Evolutionary conservation across 2,888 invertebrate genomes (phyloP), one percentile per base, ranked within the genome.

Genomic region (Oscheius onirici): DNA sequence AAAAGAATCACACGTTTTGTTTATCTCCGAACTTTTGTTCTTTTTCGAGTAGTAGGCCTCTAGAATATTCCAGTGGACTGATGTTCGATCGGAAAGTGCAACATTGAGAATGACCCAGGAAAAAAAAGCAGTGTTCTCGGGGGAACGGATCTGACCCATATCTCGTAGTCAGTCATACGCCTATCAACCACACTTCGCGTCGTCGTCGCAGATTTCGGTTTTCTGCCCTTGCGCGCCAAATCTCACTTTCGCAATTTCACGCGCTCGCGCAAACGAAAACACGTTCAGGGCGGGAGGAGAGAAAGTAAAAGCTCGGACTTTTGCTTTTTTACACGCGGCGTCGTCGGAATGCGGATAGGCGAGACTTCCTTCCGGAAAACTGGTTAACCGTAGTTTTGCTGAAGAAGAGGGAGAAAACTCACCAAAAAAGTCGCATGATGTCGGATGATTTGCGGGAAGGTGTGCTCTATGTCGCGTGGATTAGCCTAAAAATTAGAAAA

Each of bases 301-400:
- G 49, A 63, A 63, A 61, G 61, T 20, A 61, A 46, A 61, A 61
- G 58, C 58, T 58, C 58, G 44, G 46, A 63, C 49, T 46, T 28
- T 49, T 49, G 24, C 49, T 63, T 46, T 22, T 63, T 63, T 63
- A 20, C 34, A 28, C 15, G 26, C 24, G 26, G n/a, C 13, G 10
- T 15, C 22, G 28, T 6, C 34, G 63, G 49, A 49, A 49, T 46
- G 49, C 63, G 63, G 49, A 49, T 17, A 2, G 22, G 26, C 60
- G 44, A 24, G 60, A 41, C 60, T 41, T 44, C 60, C 60, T 20
- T 44, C 20, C 22, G 24, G 24, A 41, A n/a, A 40, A 43, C 17
- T 44, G 24, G 26, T n/a, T 20, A 26, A 40, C 15, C 22, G 24
- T n/a, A n/a, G n/a, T n/a, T n/a, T n/a, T n/a, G n/a, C n/a, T n/a